These are phyloP conservation scores for Microtus richardsoni DNA, from an alignment of 2,113 vertebrate species.

Conservation along the genomic window DNA sequence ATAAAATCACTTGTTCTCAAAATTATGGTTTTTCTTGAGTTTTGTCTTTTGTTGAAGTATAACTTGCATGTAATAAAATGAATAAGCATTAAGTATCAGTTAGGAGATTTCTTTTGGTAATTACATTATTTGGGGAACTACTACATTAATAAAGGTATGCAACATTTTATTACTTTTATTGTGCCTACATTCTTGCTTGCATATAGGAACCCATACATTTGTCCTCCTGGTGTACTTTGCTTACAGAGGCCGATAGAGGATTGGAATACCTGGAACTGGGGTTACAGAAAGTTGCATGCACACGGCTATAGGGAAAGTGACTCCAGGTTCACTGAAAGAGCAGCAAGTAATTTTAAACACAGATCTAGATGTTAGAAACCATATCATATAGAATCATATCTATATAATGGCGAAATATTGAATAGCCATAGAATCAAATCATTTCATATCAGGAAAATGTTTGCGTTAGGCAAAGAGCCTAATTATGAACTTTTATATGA, in stretches of 20 bases:
- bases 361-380: background rate
- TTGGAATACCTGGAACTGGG: no score
- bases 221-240: accelerated
- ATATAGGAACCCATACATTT: background rate
- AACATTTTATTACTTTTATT: background rate
- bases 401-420: no score
- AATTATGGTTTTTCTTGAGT: background rate
- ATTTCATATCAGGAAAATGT: no score
- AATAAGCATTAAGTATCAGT: background rate
- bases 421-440: no score
- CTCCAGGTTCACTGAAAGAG: background rate
- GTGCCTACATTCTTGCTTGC: background rate
- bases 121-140: background rate
- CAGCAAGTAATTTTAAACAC: background rate
- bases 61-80: background rate
- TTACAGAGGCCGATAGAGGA: background rate
- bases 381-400: no score
- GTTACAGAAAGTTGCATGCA: background rate
- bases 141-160: background rate
- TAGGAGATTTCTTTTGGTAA: background rate
- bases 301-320: background rate
- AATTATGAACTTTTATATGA: no score
- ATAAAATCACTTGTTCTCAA: background rate
- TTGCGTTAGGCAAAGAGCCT: no score
- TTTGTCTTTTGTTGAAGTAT: background rate